Evolutionary conservation across 2,113 vertebrate species (phyloP), one percentile per base, ranked within the genome.

Genomic region (Xyliphius kryptos): DNA sequence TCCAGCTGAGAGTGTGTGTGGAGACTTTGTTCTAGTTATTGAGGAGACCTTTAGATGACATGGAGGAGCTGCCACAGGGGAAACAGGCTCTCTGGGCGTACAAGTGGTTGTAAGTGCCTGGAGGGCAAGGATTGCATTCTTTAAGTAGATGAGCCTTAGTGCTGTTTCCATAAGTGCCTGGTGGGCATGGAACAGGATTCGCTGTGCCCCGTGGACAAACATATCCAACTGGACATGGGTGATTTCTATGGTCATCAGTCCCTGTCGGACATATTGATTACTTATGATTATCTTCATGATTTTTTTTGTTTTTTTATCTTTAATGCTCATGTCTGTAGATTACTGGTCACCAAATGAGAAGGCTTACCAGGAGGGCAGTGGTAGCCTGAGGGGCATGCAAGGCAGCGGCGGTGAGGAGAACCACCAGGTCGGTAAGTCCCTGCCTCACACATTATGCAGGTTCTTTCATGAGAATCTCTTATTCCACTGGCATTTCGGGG

Each of bases 11-110:
- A n/a, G n/a, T n/a, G n/a, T n/a, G n/a, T n/a, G n/a, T n/a, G n/a
- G n/a, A n/a, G n/a, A n/a, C n/a, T n/a, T n/a, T n/a, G n/a, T n/a
- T n/a, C n/a, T n/a, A n/a, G n/a, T n/a, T n/a, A n/a, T 5, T 61
- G 2, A 15, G 82, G 79, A 15, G 59, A 96, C 94, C 94, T 10
- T 79, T 61, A 50, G 60, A 52, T 11, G 92, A 94, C 21, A 79
- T 88, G 17, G 94, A 92, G 0, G 89, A 91, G 72, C 90, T 95
- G 49, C 93, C 91, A 1, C 94, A 97, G 49, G 89, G 86, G 41
- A 91, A 91, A 55, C 95, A 98, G 26, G 90, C 87, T 17, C 77
- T 75, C 78, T 94, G 92, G 20, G 80, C 91, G 10, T 80, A 74
- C 38, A 89, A 72, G 63, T 92, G 84, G 36, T 85, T 93, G 78